Evolutionary conservation across 2,888 invertebrate species (phyloP).

Genomic region (Rhodophaea formosa): DNA sequence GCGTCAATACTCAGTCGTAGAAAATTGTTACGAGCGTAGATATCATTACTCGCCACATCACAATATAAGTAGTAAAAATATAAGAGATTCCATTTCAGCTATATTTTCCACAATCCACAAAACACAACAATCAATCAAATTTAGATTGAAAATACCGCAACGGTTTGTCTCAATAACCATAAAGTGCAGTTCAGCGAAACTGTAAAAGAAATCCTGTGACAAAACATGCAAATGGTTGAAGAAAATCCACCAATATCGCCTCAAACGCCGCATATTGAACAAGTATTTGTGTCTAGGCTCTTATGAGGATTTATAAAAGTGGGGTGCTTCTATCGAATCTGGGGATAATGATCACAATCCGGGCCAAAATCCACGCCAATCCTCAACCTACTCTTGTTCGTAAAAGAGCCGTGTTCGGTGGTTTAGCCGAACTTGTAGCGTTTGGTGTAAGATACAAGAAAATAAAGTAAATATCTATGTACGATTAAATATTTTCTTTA

Average conservation of each 20-base stretch:
- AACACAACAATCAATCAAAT: constrained; percentile 1
- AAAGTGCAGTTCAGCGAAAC: neutral
- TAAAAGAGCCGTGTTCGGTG: constrained; percentile 23
- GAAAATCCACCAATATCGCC: constrained; percentile 42
- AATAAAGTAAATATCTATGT: too few relatives aligned
- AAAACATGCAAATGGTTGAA: constrained; percentile 48
- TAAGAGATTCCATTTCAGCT: too few relatives aligned
- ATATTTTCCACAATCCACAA: too few relatives aligned
- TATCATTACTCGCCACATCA: too few relatives aligned
- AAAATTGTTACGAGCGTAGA: too few relatives aligned
- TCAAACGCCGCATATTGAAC: constrained; percentile 46
- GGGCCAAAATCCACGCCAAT: constrained; percentile 46
- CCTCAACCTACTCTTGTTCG: constrained; percentile 37
- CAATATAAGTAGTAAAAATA: too few relatives aligned
- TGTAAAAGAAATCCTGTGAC: constrained; percentile 18
- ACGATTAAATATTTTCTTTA: too few relatives aligned
- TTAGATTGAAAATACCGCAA: constrained; percentile 2
- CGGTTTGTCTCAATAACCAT: constrained; percentile 15
- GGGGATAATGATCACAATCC: constrained; percentile 63
- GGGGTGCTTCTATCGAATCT: constrained; percentile 53
- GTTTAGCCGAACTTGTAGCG: constrained; percentile 12
- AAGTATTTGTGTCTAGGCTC: constrained; percentile 51
- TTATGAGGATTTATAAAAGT: constrained; percentile 56
- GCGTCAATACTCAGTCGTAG: too few relatives aligned
- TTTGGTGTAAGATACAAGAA: constrained; percentile 3